phyloP scores from a whole-genome alignment of 2,113 vertebrate species.

The Baryphthengus martii region DNA sequence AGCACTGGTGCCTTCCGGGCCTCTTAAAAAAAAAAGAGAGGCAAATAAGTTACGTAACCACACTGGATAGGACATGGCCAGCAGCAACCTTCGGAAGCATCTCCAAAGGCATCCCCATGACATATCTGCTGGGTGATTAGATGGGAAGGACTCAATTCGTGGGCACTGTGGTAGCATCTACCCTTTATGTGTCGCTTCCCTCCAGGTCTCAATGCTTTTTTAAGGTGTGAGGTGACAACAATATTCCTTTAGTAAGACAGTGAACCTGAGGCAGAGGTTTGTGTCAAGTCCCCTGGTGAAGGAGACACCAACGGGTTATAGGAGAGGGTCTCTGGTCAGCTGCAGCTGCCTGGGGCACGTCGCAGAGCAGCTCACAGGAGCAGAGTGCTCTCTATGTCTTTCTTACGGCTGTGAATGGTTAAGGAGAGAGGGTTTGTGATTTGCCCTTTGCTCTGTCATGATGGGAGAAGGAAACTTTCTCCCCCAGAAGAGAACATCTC shows the following conservation, averaged over 20 bases:
- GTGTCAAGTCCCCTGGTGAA: not conserved
- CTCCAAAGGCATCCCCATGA: not conserved
- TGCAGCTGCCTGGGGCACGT: not conserved
- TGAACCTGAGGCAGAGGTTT: not conserved
- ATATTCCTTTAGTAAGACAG: not conserved
- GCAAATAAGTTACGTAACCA: not conserved
- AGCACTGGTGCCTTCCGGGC: not conserved
- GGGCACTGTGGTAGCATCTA: not conserved
- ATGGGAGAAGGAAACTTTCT: not conserved
- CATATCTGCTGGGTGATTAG: rapidly evolving
- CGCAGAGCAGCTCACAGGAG: rapidly evolving
- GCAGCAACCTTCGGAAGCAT: not conserved
- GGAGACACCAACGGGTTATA: not conserved
- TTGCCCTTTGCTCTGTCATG: not conserved
- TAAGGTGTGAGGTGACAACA: not conserved
- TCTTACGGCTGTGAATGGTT: not conserved
- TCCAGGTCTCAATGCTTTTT: not conserved
- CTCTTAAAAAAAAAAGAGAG: not conserved
- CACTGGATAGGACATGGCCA: rapidly evolving
- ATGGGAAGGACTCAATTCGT: not conserved
- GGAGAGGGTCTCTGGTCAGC: rapidly evolving
- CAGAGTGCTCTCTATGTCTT: not conserved
- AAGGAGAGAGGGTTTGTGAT: not conserved
- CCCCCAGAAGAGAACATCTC: not conserved
- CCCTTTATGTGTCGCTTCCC: too few relatives aligned